Conservation (phyloP, 2,113 vertebrate species). For the Zapornia atra region DNA sequence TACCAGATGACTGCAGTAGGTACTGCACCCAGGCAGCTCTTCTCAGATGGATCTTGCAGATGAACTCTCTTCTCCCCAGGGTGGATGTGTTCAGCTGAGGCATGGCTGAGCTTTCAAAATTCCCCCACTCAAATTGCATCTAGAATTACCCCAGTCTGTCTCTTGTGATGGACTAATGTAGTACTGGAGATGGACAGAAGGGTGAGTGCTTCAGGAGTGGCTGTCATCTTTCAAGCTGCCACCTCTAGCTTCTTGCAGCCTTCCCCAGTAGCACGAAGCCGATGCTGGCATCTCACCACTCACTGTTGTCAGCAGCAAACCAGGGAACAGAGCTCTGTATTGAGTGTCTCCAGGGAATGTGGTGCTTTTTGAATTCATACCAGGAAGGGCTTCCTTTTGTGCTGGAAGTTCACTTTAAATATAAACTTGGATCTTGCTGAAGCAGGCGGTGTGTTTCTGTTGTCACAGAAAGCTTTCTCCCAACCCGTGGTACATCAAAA, state of each 20-base stretch:
- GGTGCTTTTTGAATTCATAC: not conserved
- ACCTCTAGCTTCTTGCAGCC: not conserved
- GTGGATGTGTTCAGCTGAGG: not conserved
- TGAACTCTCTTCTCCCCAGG: not conserved
- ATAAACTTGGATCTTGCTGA: not conserved
- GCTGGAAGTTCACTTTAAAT: not conserved
- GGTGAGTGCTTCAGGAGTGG: not conserved
- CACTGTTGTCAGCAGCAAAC: not conserved
- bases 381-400: not conserved
- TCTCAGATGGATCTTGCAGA: not conserved
- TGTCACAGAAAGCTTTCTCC: not conserved
- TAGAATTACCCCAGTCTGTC: not conserved
- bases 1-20: not conserved
- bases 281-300: not conserved
- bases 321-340: not conserved
- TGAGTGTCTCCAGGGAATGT: not conserved
- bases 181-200: not conserved
- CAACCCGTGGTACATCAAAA: not conserved
- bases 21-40: not conserved
- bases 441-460: not conserved
- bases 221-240: not conserved
- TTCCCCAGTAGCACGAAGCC: not conserved
- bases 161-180: not conserved
- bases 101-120: not conserved
- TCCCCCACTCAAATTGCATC: not conserved